Evolutionary conservation across 1,140 invertebrate genomes (phyloP).

Genomic region (Tribolium castaneum): DNA sequence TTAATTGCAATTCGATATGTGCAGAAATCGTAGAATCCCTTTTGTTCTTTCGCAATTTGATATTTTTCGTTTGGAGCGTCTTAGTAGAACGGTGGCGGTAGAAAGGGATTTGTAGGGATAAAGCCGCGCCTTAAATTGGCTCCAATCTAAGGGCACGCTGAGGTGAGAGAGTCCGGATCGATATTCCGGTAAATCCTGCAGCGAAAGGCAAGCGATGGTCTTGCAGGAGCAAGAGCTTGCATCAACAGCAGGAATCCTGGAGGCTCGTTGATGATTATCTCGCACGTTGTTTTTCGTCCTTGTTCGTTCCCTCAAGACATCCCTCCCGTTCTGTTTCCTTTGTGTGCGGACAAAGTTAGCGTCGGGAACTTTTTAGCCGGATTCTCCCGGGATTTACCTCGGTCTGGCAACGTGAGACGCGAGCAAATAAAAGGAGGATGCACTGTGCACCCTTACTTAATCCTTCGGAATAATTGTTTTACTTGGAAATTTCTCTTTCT

Average conservation of each 20-base stretch:
- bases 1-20: neutral
- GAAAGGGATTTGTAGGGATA: slow-evolving; percentile 52
- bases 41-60: slow-evolving; percentile 23
- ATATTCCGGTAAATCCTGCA: slow-evolving; percentile 44
- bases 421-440: slow-evolving; percentile 57
- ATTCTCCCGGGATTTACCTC: slow-evolving; percentile 55
- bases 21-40: neutral
- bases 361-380: slow-evolving; percentile 55
- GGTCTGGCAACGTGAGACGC: slow-evolving; percentile 52
- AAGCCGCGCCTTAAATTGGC: slow-evolving; percentile 52
- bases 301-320: slow-evolving; percentile 31
- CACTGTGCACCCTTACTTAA: slow-evolving; percentile 46
- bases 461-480: slow-evolving; percentile 23
- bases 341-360: slow-evolving; percentile 56
- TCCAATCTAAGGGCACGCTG: slow-evolving; percentile 34
- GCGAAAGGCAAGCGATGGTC: slow-evolving; percentile 21
- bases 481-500: neutral
- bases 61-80: slow-evolving; percentile 43
- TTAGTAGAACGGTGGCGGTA: slow-evolving; percentile 44
- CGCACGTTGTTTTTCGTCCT: slow-evolving; percentile 44
- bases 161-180: slow-evolving; percentile 49
- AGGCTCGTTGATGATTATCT: slow-evolving; percentile 52
- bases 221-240: slow-evolving; percentile 14
- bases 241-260: slow-evolving; percentile 36
- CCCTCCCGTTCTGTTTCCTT: slow-evolving; percentile 51